Percentiles rank a stretch among this genome's conserved stretches.
Conservation (phyloP, 2,113 vertebrate species). For the Glaucomys volans region DNA sequence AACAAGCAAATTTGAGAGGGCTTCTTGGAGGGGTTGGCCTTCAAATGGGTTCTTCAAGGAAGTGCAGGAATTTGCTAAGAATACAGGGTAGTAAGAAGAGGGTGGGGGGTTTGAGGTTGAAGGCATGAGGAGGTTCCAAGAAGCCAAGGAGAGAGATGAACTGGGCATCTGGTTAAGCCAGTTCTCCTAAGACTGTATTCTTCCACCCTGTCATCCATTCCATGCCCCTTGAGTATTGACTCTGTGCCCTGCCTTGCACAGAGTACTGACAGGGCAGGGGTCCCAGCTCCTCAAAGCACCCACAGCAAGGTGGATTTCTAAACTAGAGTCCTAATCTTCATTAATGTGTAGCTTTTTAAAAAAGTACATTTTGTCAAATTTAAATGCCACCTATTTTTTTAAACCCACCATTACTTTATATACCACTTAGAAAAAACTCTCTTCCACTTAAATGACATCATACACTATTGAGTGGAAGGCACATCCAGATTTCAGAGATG, state of each 20-base stretch:
- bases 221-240: fast-evolving
- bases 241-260: no score
- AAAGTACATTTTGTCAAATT: background rate
- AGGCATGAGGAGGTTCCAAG: background rate
- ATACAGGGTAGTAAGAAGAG: background rate
- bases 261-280: background rate
- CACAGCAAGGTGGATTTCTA: background rate
- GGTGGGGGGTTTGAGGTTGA: background rate
- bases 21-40: background rate
- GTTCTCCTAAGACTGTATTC: background rate
- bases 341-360: background rate
- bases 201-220: background rate
- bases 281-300: background rate
- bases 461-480: background rate
- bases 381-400: background rate
- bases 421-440: background rate
- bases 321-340: background rate
- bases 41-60: background rate
- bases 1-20: background rate
- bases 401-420: background rate
- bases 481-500: slow-evolving; percentile 16
- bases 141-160: background rate
- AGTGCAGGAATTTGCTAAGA: background rate
- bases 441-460: background rate
- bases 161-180: fast-evolving